phyloP scores from a whole-genome alignment of 2,113 vertebrate genomes.

The Neodon shergylaensis region DNA sequence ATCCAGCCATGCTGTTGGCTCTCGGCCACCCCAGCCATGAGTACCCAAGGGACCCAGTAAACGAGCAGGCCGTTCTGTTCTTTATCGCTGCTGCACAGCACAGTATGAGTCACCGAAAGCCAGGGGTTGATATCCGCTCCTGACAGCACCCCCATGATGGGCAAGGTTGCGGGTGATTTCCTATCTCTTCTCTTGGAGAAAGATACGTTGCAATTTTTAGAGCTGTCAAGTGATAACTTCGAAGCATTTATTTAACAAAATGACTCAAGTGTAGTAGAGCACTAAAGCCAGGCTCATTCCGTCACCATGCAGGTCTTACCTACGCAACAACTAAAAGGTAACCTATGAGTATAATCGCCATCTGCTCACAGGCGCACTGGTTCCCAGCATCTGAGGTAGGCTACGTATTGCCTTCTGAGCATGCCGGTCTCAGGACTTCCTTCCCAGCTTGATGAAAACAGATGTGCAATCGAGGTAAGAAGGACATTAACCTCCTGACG shows the following conservation, averaged over 20 bases:
- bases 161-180: not conserved
- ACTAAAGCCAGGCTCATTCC: not conserved
- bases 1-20: not conserved
- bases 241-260: slow-evolving; percentile 40
- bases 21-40: not conserved
- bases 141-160: not conserved
- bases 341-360: not conserved
- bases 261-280: not conserved
- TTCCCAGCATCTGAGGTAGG: slow-evolving; percentile 28
- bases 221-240: not conserved
- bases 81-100: not conserved
- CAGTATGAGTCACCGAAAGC: too few relatives aligned
- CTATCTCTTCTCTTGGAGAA: not conserved
- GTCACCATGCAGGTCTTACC: not conserved
- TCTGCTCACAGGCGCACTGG: not conserved
- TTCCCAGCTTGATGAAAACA: slow-evolving; percentile 70
- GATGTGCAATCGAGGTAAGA: slow-evolving; percentile 58
- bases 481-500: slow-evolving; percentile 78
- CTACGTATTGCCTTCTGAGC: not conserved
- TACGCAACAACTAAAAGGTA: not conserved
- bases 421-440: not conserved
- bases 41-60: not conserved
- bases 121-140: not conserved
- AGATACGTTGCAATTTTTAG: not conserved
- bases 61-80: not conserved